Evolutionary conservation across 2,888 invertebrate genomes (phyloP).

Genomic region (Neoscelio sp.): DNA sequence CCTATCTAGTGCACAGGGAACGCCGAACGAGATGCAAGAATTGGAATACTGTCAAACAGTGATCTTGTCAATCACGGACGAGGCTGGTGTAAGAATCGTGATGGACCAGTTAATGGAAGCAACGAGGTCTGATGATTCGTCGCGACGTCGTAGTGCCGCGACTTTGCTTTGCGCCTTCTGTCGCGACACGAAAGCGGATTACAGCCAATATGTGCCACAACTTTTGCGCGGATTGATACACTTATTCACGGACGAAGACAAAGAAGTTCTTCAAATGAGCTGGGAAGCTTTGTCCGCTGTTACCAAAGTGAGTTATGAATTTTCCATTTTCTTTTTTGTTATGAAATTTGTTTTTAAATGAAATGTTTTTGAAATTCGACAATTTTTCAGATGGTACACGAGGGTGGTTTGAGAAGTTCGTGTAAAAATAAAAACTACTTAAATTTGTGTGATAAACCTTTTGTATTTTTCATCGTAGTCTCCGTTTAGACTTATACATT

Average conservation of each 20-base stretch:
- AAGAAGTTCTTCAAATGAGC: slow-evolving; percentile 91
- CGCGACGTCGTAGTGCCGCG: slow-evolving; percentile 91
- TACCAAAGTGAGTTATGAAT: slow-evolving; percentile 86
- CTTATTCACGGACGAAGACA: slow-evolving; percentile 92
- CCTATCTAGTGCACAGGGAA: slow-evolving; percentile 88
- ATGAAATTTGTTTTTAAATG: slow-evolving; percentile 3
- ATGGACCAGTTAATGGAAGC: slow-evolving; percentile 94
- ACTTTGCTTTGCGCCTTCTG: slow-evolving; percentile 96
- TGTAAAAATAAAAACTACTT: too few species aligned
- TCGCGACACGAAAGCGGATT: slow-evolving; percentile 94
- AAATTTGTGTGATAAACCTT: too few species aligned
- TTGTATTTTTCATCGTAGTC: too few species aligned
- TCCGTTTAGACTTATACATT: too few species aligned
- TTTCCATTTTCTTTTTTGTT: slow-evolving; percentile 23
- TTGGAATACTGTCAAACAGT: slow-evolving; percentile 97
- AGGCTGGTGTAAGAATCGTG: slow-evolving; percentile 93
- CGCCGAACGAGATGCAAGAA: slow-evolving; percentile 88
- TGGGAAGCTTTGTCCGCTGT: slow-evolving; percentile 97
- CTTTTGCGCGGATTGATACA: slow-evolving; percentile 94
- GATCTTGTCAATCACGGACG: slow-evolving; percentile 94
- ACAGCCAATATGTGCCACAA: slow-evolving; percentile 94
- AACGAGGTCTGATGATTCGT: slow-evolving; percentile 86
- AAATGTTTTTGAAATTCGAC: slow-evolving; percentile 94
- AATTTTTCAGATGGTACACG: too few species aligned
- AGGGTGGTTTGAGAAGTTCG: too few species aligned